Base-by-base conservation (phyloP, 2,888 invertebrate species). In the Allacma fusca region DNA sequence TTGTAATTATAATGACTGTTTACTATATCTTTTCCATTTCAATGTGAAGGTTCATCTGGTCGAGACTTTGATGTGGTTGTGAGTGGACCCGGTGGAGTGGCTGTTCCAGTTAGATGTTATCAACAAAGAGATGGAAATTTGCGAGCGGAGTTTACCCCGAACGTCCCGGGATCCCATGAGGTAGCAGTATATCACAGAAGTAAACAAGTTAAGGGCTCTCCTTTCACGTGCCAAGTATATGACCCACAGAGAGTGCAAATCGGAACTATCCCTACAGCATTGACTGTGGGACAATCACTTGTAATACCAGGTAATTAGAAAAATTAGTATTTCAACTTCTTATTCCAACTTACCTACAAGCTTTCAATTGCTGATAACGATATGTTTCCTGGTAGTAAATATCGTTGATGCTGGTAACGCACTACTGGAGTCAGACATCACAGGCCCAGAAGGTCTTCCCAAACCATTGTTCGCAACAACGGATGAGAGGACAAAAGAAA, bases 41-140 rank as follows among this genome's bases (percentile, higher is more conserved):
- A 28, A 1, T 29, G 65, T 28, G 13, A 40, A 81, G 81, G 84
- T 34, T 84, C 81, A 69, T 92, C 94, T 0, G 86, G 86, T 29
- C 85, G 95, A 76, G 95, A 96, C 86, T 96, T 96, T 86, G 96
- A 96, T 86, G 96, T 96, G 0, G 93, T 96, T 0, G 93, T 94
- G 0, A 93, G 94, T 0, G 94, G 94, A 0, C 93, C 93, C 0
- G 91, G 93, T 0, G 90, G 92, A 81, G 84, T 84, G 16, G 94
- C 94, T 0, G 89, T 97, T 62, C 95, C 96, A 0, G 95, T 98
- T 0, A 87, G 96, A 78, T 97, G 98, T 86, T 97, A 97, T 87
- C 96, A 96, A 86, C 98, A 98, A 80, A 95, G 97, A 85, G 96
- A 97, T 80, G 98, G 98, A 1, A 93, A 96, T 85, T 89, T 97